phyloP scores from a whole-genome alignment of 2,888 invertebrate species.

The Candidula unifasciata region DNA sequence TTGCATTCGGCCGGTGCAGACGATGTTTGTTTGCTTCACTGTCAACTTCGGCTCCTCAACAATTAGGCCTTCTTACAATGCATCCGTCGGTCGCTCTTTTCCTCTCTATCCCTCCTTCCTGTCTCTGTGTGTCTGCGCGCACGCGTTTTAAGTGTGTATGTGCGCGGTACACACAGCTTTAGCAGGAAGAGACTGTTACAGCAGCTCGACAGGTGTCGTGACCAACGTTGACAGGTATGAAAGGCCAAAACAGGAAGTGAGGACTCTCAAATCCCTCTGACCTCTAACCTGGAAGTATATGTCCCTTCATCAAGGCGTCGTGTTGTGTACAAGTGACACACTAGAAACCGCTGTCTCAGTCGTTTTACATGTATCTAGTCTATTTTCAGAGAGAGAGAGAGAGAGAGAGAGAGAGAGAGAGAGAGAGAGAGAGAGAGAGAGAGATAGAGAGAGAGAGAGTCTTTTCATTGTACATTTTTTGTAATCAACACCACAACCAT shows the following conservation, averaged over 20 bases:
- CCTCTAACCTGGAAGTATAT: too few species aligned
- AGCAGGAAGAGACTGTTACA: not conserved
- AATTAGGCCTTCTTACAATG: not conserved
- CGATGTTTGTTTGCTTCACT: not conserved
- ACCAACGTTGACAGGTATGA: not conserved
- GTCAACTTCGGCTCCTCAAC: not conserved
- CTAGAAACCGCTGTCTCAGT: too few species aligned
- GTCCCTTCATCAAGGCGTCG: too few species aligned
- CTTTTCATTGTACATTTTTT: not conserved
- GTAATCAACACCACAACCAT: not conserved
- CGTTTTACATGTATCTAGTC: too few species aligned
- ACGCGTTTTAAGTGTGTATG: not conserved
- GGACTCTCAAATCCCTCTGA: not conserved
- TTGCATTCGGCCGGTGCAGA: too few species aligned
- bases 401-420: slow-evolving; percentile 13
- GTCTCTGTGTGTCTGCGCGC: not conserved
- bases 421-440: slow-evolving; percentile 5
- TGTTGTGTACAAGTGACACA: too few species aligned
- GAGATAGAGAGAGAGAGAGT: too few species aligned
- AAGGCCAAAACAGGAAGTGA: not conserved
- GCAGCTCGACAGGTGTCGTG: too few species aligned
- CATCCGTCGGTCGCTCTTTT: slow-evolving; percentile 3
- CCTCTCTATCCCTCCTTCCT: not conserved
- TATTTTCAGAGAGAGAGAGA: not conserved
- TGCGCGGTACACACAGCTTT: not conserved